These are phyloP conservation scores for Apteryx owenii DNA, from an alignment of 2,113 vertebrate genomes.

Conservation along the genomic window DNA sequence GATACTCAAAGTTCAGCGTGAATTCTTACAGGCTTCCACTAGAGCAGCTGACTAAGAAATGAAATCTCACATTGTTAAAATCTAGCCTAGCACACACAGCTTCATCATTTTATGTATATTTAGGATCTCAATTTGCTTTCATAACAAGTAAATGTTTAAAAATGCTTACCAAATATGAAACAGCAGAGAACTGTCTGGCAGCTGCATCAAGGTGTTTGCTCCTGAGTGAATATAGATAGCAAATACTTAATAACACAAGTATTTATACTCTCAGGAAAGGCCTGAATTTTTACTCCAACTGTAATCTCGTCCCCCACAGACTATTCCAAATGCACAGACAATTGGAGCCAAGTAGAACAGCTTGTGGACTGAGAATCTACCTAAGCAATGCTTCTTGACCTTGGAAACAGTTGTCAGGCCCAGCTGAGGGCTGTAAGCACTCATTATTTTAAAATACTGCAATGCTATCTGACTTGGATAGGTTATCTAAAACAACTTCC, in stretches of 20 bases:
- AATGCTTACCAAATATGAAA: not conserved
- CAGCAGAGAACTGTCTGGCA: not conserved
- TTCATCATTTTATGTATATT: not conserved
- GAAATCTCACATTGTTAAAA: constrained; percentile 5
- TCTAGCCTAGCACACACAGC: not conserved
- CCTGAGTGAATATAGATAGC: not conserved
- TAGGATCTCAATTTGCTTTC: not conserved
- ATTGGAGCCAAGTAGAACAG: not conserved
- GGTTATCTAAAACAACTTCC: not conserved
- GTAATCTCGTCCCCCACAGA: not conserved
- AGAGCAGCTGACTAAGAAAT: not conserved
- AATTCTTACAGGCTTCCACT: not conserved
- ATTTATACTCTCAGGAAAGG: not conserved
- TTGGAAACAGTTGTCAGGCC: not conserved
- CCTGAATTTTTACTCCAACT: not conserved
- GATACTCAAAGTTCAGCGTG: not conserved
- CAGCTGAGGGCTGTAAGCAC: not conserved
- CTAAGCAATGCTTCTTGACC: not conserved
- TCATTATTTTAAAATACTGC: not conserved
- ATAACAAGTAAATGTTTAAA: not conserved
- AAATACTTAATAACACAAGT: not conserved
- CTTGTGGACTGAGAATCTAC: not conserved
- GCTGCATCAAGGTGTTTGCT: not conserved
- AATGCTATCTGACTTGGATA: not conserved
- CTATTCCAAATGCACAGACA: not conserved